Conservation (phyloP, 1,140 invertebrate species). For the Cydia splendana region DNA sequence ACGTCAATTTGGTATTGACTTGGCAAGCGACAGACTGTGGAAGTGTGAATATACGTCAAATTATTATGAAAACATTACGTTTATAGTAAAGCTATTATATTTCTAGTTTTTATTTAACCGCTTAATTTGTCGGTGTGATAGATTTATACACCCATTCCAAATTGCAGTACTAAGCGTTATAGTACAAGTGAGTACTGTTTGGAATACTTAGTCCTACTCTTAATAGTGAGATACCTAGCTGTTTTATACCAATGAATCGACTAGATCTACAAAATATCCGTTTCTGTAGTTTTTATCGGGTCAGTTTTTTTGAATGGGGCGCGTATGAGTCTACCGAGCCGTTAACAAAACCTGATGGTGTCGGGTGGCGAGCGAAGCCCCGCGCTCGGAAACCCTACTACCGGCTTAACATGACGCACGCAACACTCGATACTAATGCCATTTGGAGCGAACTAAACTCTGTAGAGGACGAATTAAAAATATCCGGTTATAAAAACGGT, state of each 20-base stretch:
- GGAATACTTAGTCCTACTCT: no score
- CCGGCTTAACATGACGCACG: conserved; percentile 51
- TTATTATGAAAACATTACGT: no score
- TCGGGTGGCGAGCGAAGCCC: conserved; percentile 69
- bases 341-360: conserved; percentile 53
- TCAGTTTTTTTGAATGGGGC: background rate
- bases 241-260: background rate
- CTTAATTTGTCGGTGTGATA: no score
- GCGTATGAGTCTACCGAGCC: conserved; percentile 10
- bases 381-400: conserved; percentile 65
- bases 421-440: conserved; percentile 46
- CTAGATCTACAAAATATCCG: background rate
- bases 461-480: conserved; percentile 8
- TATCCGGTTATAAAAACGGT: conserved; percentile 37
- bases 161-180: no score
- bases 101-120: no score
- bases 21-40: no score
- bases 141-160: no score
- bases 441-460: conserved; percentile 14
- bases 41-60: no score
- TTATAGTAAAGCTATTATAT: no score
- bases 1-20: no score
- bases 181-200: no score
- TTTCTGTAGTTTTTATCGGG: background rate
- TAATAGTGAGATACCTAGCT: no score